Evolutionary conservation across 2,797 vertebrate genomes (phyloP).

Genomic region (Cheracebus regulus): DNA sequence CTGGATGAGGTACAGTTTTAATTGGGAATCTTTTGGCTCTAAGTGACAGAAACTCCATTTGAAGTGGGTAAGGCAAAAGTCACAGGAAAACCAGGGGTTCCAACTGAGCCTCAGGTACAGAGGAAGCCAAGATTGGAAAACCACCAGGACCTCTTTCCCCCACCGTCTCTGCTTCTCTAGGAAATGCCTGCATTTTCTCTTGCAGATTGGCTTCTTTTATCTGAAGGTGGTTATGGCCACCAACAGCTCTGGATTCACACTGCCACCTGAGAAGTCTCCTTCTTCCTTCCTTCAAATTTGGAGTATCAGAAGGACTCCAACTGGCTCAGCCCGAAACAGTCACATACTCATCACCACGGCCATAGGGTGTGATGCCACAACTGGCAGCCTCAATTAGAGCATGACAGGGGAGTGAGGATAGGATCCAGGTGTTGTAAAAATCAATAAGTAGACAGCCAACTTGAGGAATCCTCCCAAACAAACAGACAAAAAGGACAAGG

Average conservation of each 20-base stretch:
- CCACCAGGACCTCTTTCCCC: background rate
- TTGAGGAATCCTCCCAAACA: background rate
- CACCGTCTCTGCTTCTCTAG: background rate
- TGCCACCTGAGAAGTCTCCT: background rate
- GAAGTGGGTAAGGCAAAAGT: background rate
- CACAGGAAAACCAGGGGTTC: background rate
- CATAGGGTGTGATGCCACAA: background rate
- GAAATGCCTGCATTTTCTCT: background rate
- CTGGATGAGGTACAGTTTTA: background rate
- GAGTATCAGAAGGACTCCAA: background rate
- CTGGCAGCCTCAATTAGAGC: background rate
- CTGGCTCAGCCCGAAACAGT: background rate
- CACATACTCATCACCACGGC: background rate
- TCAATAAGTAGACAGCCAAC: background rate
- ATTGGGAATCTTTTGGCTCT: background rate
- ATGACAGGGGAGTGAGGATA: background rate
- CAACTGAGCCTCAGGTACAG: background rate
- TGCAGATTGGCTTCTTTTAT: background rate
- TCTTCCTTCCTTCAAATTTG: background rate
- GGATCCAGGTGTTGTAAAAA: background rate
- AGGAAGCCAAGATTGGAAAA: background rate
- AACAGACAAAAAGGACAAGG: background rate
- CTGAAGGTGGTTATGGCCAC: background rate
- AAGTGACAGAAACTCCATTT: slow-evolving; percentile 14
- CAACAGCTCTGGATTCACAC: background rate